Evolutionary conservation across 2,888 invertebrate genomes (phyloP).

Genomic region (Pollenia amentaria): DNA sequence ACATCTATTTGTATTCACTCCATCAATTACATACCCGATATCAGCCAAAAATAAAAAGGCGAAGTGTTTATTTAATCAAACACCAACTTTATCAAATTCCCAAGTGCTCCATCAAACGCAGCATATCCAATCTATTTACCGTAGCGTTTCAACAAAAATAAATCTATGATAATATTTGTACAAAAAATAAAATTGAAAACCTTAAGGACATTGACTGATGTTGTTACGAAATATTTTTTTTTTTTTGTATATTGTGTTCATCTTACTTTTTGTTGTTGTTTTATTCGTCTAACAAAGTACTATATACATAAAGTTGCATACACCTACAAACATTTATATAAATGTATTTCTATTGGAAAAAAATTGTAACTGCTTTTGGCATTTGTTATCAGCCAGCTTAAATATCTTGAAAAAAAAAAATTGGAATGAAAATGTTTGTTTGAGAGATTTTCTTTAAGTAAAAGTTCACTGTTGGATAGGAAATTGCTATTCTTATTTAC

Average conservation of each 20-base stretch:
- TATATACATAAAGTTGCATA: constrained; percentile 32
- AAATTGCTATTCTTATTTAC: constrained; percentile 66
- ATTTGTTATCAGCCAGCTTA: constrained; percentile 67
- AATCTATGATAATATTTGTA: constrained; percentile 39
- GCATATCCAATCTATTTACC: neutral
- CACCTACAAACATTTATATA: constrained; percentile 4
- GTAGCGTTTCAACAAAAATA: constrained; percentile 10
- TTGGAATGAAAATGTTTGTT: constrained; percentile 22
- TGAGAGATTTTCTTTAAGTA: constrained; percentile 41
- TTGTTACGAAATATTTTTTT: constrained; percentile 78
- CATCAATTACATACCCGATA: too few species aligned
- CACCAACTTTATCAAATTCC: neutral
- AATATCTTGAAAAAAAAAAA: constrained; percentile 38
- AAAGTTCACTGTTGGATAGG: constrained; percentile 48
- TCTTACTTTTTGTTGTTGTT: constrained; percentile 61
- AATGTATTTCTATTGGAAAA: neutral
- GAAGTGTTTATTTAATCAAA: too few species aligned
- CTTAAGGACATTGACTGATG: constrained; percentile 82
- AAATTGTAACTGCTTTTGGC: constrained; percentile 72
- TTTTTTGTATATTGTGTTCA: constrained; percentile 77
- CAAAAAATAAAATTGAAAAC: constrained; percentile 67
- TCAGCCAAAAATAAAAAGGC: too few species aligned
- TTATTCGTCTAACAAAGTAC: constrained; percentile 39
- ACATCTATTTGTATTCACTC: too few species aligned
- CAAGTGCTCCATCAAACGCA: neutral